These are phyloP conservation scores for Pegoplata infirma DNA, from an alignment of 2,888 invertebrate genomes.

Conservation along the genomic window DNA sequence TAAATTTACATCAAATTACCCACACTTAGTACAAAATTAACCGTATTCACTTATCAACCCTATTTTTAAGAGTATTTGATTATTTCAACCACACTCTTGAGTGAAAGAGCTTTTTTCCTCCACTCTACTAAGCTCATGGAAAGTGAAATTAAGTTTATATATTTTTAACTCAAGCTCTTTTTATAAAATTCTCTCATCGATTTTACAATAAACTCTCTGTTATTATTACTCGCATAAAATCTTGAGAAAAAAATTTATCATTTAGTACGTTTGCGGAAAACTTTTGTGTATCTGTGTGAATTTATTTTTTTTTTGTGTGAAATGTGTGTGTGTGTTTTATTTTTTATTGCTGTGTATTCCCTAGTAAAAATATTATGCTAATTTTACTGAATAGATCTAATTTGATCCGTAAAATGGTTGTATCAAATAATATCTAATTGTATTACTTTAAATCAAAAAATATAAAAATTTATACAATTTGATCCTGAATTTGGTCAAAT, in stretches of 20 bases:
- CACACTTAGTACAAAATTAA: not conserved
- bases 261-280: constrained; percentile 58
- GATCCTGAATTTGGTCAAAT: too few relatives aligned
- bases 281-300: constrained; percentile 12
- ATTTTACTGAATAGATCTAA: too few relatives aligned
- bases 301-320: too few relatives aligned
- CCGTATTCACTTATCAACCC: not conserved
- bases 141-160: constrained; percentile 47
- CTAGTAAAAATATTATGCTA: too few relatives aligned
- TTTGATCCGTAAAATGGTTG: too few relatives aligned
- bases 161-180: not conserved
- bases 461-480: too few relatives aligned
- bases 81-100: constrained; percentile 51
- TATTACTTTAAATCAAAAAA: too few relatives aligned
- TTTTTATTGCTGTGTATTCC: constrained; percentile 3
- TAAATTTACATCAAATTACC: too few relatives aligned
- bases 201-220: constrained; percentile 31
- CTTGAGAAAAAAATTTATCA: constrained; percentile 1
- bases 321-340: constrained; percentile 5
- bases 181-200: not conserved
- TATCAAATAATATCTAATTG: too few relatives aligned
- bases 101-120: constrained; percentile 39
- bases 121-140: constrained; percentile 42
- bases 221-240: constrained; percentile 29
- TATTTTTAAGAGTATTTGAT: not conserved